Evolutionary conservation across 2,113 vertebrate species (phyloP), one percentile per base, ranked within the genome.

Genomic region (Pitta sordida): DNA sequence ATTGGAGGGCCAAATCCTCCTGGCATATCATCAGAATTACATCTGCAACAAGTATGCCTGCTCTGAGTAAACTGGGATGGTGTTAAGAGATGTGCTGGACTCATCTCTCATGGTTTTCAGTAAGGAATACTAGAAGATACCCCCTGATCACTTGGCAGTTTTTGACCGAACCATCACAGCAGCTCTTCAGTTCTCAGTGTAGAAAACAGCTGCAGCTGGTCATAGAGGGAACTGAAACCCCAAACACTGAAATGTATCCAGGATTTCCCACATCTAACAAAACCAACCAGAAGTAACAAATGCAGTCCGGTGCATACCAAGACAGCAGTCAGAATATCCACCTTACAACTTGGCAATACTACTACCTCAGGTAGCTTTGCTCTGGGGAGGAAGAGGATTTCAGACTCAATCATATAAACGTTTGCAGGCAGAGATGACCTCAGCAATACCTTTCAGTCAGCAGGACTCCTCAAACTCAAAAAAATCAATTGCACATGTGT

Each of bases 261-360:
- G 6, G 20, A 20, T 48, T 86, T 86, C 43, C 34, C 43, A 44
- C 0, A 0, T 23, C 34, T 34, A 11, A 67, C 0, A 4, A 46
- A 83, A 89, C 51, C 36, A 32, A 60, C 20, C 26, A 64, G 23
- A n/a, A 71, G 23, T 13, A 34, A 53, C 18, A 74, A 81, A 18
- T 1, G 13, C 32, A 44, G 39, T 24, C 13, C 55, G 34, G 19
- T 3, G 51, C 41, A 34, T 15, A 49, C 0, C 3, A 9, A 15
- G 55, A 16, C 32, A 20, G 49, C 49, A 18, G 7, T 64, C 55
- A 36, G 44, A 24, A 15, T 4, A 41, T 6, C 43, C 37, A 44
- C 39, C 5, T 13, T 20, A 55, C 0, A 4, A 55, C 15, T 13
- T 18, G 58, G 37, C 2, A 11, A 55, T 8, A 51, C 7, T 1